Base-by-base conservation (phyloP, 2,113 vertebrate species). In the Nymphicus hollandicus region DNA sequence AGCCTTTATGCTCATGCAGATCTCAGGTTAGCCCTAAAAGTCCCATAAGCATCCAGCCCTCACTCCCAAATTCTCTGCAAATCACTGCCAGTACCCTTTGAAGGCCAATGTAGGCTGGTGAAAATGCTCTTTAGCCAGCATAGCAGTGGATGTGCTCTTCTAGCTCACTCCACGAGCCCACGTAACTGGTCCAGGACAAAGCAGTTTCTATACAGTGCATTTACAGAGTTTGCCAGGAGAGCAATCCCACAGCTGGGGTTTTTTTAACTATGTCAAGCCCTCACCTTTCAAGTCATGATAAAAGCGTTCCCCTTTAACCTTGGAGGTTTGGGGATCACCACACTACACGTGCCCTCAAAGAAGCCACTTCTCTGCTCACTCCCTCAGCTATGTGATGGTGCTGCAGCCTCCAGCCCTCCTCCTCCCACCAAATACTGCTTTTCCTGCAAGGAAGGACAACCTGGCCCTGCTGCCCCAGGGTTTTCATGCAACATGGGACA, bases 71-170 rank as follows among this genome's bases (percentile, higher is more conserved):
- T 50, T 80, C 68, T 49, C 55, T 44, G 58, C 13, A 44, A 41
- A 77, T 61, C 58, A 8, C 31, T 19, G 41, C 0, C 1, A 14
- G 55, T n/a, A 43, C 23, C 41, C 53, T n/a, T 44, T 22, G 9
- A 86, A 71, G 46, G 33, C 9, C 15, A 44, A 3, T 0, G 4
- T 9, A 85, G 56, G 39, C 56, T 70, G 55, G 80, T 0, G 0
- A 25, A 81, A 53, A 17, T 5, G 13, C 76, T 81, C 85, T 85
- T 61, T 49, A 61, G 47, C 17, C 46, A 61, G 52, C 3, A 2
- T 52, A 68, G 58, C 20, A 12, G 41, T 25, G 17, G 33, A 61
- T 56, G 55, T 72, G 52, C 50, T 86, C 69, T 81, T 85, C 85
- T 20, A 71, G 81, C 33, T 28, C 58, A n/a, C 17, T 77, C 69